phyloP scores from a whole-genome alignment of 92 coral and sea anemone genomes.

The Montipora capitata region DNA sequence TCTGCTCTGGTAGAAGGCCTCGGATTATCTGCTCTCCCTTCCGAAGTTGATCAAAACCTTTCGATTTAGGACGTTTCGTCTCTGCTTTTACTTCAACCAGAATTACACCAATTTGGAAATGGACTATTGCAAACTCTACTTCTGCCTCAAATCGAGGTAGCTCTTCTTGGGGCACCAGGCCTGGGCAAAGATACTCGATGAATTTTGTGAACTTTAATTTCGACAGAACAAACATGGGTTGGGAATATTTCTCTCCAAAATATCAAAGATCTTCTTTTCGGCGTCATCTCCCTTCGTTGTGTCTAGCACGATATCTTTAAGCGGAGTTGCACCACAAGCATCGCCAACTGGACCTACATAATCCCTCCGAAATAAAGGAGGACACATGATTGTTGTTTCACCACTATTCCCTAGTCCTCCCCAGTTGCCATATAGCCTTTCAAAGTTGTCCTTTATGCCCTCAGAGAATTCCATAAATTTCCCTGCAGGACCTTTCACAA shows the following conservation, averaged over 20 bases:
- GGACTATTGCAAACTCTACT: slow-evolving; percentile 36
- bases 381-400: slow-evolving; percentile 4
- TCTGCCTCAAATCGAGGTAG: not conserved
- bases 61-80: not conserved
- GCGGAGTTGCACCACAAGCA: not conserved
- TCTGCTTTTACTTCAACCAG: slow-evolving; percentile 49
- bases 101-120: slow-evolving; percentile 46
- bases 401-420: not conserved
- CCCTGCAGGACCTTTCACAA: slow-evolving; percentile 9
- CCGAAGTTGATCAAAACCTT: slow-evolving; percentile 29
- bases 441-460: not conserved
- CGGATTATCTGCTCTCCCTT: slow-evolving; percentile 26
- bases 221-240: slow-evolving; percentile 61
- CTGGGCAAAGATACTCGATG: not conserved
- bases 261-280: slow-evolving; percentile 18
- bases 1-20: slow-evolving; percentile 31
- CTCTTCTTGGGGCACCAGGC: not conserved
- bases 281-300: slow-evolving; percentile 5
- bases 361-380: not conserved
- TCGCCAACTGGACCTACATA: not conserved
- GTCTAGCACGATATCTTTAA: not conserved
- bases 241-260: slow-evolving; percentile 26
- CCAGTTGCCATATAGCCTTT: not conserved
- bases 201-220: slow-evolving; percentile 13
- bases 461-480: not conserved